Conservation (phyloP, 2,113 vertebrate species). For the Tricholaema leucomelas region DNA sequence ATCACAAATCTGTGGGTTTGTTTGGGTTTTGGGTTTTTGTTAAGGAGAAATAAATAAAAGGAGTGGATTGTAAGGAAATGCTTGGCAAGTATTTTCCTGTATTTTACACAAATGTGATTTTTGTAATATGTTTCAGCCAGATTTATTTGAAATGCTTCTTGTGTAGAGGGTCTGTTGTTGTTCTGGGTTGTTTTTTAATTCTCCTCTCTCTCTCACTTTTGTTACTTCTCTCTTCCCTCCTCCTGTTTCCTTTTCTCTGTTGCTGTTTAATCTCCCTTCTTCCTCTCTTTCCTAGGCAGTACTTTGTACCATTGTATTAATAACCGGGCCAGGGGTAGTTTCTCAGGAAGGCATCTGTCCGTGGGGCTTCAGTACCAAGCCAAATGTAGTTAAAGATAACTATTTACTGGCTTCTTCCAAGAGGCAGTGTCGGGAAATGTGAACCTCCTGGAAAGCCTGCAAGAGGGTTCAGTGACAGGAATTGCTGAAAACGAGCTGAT, state of each 20-base stretch:
- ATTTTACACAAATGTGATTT: slow-evolving; percentile 95
- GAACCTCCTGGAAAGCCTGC: slow-evolving; percentile 4
- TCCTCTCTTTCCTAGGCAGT: slow-evolving; percentile 79
- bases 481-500: slow-evolving; percentile 53
- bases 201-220: neutral
- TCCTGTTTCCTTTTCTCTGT: neutral
- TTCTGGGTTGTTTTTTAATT: slow-evolving; percentile 11
- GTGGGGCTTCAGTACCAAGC: slow-evolving; percentile 65
- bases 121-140: slow-evolving; percentile 89
- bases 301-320: slow-evolving; percentile 80
- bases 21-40: slow-evolving; percentile 69
- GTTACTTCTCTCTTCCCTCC: neutral
- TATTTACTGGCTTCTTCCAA: slow-evolving; percentile 64
- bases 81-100: slow-evolving; percentile 90
- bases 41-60: slow-evolving; percentile 74
- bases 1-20: slow-evolving; percentile 84
- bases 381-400: slow-evolving; percentile 63
- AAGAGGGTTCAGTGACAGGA: slow-evolving; percentile 19
- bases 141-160: slow-evolving; percentile 89
- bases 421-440: slow-evolving; percentile 48
- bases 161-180: slow-evolving; percentile 76
- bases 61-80: slow-evolving; percentile 88
- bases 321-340: slow-evolving; percentile 87
- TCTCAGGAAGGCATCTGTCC: slow-evolving; percentile 79
- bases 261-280: slow-evolving; percentile 44